These are phyloP conservation scores for Rhabdornis inornatus DNA, from an alignment of 2,113 vertebrate genomes.

Conservation along the genomic window DNA sequence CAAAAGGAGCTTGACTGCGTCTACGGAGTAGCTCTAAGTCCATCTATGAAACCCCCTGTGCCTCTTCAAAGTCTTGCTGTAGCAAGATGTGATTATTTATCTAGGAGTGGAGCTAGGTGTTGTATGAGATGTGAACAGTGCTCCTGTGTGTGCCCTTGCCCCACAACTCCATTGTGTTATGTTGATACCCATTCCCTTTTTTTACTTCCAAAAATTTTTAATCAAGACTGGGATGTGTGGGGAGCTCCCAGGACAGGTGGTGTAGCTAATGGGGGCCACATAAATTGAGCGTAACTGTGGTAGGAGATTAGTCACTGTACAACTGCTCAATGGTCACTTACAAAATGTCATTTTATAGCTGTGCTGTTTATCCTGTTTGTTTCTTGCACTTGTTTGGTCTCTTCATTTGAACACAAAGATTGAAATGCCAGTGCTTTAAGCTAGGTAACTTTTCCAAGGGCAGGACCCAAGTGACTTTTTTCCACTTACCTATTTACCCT, in stretches of 20 bases:
- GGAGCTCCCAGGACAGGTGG: not conserved
- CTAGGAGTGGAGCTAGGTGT: not conserved
- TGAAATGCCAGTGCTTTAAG: not conserved
- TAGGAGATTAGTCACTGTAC: not conserved
- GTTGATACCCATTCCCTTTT: not conserved
- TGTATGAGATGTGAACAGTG: not conserved
- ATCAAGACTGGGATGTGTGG: not conserved
- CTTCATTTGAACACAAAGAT: not conserved
- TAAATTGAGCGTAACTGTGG: not conserved
- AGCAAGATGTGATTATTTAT: not conserved
- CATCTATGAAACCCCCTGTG: rapidly evolving
- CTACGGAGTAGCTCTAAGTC: not conserved
- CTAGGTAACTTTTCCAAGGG: not conserved
- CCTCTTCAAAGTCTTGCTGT: not conserved
- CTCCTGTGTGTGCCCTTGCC: not conserved
- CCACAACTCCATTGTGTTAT: not conserved
- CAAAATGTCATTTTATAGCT: not conserved
- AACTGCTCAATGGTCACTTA: not conserved
- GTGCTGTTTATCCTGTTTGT: not conserved
- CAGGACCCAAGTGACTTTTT: not conserved
- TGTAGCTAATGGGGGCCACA: not conserved
- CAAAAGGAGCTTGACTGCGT: not conserved
- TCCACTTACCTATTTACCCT: not conserved
- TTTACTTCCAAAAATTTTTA: not conserved
- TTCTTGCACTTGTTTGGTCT: not conserved